Evolutionary conservation across 2,797 vertebrate species (phyloP).

Genomic region (Adelosebastes latens): DNA sequence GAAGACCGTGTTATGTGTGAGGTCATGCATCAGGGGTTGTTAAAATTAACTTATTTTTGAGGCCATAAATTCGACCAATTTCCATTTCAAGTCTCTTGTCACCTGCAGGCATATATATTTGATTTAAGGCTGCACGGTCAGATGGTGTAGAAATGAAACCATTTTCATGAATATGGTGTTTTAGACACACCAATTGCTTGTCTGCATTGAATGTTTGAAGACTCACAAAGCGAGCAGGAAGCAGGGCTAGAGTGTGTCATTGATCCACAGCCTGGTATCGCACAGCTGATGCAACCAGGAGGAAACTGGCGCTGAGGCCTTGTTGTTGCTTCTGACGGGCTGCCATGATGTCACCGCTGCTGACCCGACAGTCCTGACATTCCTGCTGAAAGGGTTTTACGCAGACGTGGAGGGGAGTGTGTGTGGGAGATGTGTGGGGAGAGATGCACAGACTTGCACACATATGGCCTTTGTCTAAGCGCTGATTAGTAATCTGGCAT

Average conservation of each 20-base stretch:
- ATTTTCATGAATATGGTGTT: neutral
- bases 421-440: constrained; percentile 54
- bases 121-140: neutral
- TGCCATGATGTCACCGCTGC: constrained; percentile 79
- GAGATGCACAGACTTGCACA: constrained; percentile 60
- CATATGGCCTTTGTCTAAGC: constrained; percentile 77
- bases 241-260: constrained; percentile 32
- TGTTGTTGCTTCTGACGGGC: constrained; percentile 60
- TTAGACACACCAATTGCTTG: neutral
- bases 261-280: constrained; percentile 42
- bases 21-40: neutral
- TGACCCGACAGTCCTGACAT: constrained; percentile 78
- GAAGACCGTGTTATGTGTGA: neutral
- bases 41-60: neutral
- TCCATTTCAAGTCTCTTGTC: constrained; percentile 5
- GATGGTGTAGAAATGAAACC: neutral
- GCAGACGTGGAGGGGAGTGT: constrained; percentile 40
- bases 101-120: neutral
- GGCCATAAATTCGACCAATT: neutral
- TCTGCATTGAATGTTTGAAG: constrained; percentile 14
- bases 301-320: constrained; percentile 64
- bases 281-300: constrained; percentile 68
- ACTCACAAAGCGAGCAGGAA: constrained; percentile 21
- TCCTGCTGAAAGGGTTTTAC: constrained; percentile 71
- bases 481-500: constrained; percentile 76